phyloP scores from a whole-genome alignment of 2,797 vertebrate species.

The Cichlasoma orientale region DNA sequence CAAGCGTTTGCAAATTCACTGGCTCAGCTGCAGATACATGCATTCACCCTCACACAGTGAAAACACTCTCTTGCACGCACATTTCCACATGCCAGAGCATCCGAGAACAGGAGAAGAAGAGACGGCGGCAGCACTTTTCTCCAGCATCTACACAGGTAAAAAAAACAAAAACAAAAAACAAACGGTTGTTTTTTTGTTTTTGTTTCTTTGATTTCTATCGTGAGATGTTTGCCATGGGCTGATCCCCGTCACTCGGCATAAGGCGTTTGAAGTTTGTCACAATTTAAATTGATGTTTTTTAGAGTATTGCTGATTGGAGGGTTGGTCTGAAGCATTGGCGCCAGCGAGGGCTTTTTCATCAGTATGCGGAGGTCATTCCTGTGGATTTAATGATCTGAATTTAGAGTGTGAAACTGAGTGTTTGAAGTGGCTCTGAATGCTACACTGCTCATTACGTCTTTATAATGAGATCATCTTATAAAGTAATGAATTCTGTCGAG shows the following conservation, averaged over 20 bases:
- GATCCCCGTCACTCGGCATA: conserved; percentile 3
- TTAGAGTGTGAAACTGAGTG: conserved; percentile 23
- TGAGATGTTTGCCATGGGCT: conserved; percentile 17
- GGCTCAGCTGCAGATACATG: conserved; percentile 51
- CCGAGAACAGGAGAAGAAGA: conserved; percentile 47
- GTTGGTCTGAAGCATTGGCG: conserved; percentile 13
- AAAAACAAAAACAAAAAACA: conserved; percentile 9
- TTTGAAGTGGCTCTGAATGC: conserved; percentile 18
- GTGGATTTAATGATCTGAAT: conserved; percentile 22
- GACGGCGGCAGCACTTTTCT: conserved; percentile 46
- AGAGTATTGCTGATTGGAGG: neutral
- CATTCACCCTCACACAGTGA: conserved; percentile 46
- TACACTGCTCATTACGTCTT: conserved; percentile 2
- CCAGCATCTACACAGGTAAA: conserved; percentile 71
- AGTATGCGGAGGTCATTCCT: neutral
- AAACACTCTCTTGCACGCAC: conserved; percentile 51
- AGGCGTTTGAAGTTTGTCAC: conserved; percentile 36
- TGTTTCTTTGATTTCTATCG: conserved; percentile 5
- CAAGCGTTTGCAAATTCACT: conserved; percentile 60
- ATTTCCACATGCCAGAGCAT: conserved; percentile 63
- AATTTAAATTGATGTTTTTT: conserved; percentile 20
- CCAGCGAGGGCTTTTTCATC: neutral
- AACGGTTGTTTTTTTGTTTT: conserved; percentile 11
- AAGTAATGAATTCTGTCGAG: conserved; percentile 30
- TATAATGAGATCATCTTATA: conserved; percentile 18